Evolutionary conservation across 2,888 invertebrate genomes (phyloP).

Genomic region (Tiphia femorata): DNA sequence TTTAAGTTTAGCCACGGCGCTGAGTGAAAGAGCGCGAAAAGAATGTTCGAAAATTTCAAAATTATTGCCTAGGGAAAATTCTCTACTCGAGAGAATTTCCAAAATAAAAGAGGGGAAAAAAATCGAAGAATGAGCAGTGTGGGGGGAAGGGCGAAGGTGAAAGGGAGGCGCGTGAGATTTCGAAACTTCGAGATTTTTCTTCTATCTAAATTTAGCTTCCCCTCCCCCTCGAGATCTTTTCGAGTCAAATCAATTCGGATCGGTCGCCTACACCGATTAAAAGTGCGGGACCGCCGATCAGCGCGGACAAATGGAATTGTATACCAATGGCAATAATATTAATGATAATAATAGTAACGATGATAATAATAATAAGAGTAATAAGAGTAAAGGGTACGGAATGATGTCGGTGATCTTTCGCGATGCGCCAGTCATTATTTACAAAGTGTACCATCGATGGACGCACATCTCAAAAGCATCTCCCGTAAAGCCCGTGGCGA

Average conservation of each 20-base stretch:
- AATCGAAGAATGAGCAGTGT: conserved; percentile 15
- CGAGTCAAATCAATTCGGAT: no score
- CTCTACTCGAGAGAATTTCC: no score
- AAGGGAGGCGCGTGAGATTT: conserved; percentile 29
- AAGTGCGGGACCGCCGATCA: no score
- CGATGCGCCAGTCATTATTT: conserved; percentile 31
- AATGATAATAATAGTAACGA: conserved; percentile 3
- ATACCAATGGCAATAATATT: neutral
- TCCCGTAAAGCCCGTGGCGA: no score
- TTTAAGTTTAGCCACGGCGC: no score
- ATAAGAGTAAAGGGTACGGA: conserved; percentile 12
- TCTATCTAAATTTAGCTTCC: neutral
- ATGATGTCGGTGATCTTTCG: conserved; percentile 30
- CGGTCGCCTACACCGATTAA: no score
- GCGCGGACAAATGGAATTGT: neutral
- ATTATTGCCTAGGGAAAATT: no score
- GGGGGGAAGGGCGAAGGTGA: conserved; percentile 7
- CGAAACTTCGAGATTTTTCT: conserved; percentile 28
- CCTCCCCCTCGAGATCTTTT: conserved; percentile 7
- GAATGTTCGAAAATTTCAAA: no score
- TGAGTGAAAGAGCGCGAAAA: no score
- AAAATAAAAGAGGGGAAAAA: no score
- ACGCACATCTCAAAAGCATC: conserved; percentile 33
- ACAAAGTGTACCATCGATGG: conserved; percentile 16
- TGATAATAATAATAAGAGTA: conserved; percentile 21